These are phyloP conservation scores for Escarpia spicata DNA, from an alignment of 2,888 invertebrate genomes.

Conservation along the genomic window DNA sequence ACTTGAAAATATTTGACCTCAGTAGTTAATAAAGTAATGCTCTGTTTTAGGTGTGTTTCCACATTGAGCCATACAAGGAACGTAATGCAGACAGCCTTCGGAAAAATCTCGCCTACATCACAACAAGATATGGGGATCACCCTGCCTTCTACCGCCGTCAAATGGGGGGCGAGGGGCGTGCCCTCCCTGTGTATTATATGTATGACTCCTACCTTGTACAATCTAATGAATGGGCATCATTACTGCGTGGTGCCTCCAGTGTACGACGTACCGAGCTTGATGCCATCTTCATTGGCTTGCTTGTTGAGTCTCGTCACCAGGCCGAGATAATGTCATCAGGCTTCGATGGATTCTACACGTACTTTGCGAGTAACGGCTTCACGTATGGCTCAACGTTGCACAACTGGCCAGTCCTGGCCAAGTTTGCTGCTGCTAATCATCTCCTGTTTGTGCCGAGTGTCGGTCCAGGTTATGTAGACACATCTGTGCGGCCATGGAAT, in stretches of 20 bases:
- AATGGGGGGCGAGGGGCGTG: constrained; percentile 36
- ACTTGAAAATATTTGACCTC: constrained; percentile 8
- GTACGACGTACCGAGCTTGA: constrained; percentile 71
- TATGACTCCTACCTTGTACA: constrained; percentile 74
- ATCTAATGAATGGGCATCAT: constrained; percentile 69
- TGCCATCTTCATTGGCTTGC: constrained; percentile 72
- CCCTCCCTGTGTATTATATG: constrained; percentile 73
- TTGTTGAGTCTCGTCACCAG: constrained; percentile 71
- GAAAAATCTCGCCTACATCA: constrained; percentile 63
- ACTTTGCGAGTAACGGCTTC: constrained; percentile 75
- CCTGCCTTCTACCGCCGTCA: constrained; percentile 69
- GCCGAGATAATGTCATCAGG: constrained; percentile 62
- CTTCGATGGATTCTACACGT: constrained; percentile 74
- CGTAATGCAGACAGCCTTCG: constrained; percentile 56
- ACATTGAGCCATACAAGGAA: constrained; percentile 71
- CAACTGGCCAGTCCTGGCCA: constrained; percentile 51
- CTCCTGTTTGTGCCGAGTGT: constrained; percentile 74
- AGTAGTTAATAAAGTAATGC: neutral
- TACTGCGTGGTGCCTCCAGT: constrained; percentile 41
- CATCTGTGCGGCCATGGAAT: constrained; percentile 73
- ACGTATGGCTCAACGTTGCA: constrained; percentile 72
- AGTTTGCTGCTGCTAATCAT: constrained; percentile 46
- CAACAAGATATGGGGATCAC: constrained; percentile 68
- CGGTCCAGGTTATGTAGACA: constrained; percentile 78
- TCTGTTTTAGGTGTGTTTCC: constrained; percentile 69